Conservation (phyloP, 2,888 invertebrate genomes). For the Drosophila austrosaltans region DNA sequence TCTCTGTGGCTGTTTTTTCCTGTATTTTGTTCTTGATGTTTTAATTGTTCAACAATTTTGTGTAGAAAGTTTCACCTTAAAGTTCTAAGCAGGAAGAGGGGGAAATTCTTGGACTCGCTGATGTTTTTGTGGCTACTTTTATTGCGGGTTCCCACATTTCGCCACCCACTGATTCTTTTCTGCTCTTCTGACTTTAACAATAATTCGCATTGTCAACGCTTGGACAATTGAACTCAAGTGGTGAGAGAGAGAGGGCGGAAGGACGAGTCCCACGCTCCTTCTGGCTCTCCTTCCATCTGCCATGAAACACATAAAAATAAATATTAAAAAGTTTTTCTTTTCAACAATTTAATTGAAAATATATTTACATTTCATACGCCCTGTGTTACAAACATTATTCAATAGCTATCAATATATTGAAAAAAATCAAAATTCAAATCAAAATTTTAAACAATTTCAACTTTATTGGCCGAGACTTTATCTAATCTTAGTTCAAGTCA, state of each 20-base stretch:
- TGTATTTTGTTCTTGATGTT: slow-evolving; percentile 24
- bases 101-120: slow-evolving; percentile 3
- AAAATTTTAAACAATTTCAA: background rate
- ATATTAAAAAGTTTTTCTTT: slow-evolving; percentile 22
- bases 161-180: background rate
- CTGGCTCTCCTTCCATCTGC: background rate
- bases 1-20: background rate
- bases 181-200: slow-evolving; percentile 9
- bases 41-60: slow-evolving; percentile 40
- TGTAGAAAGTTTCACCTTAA: slow-evolving; percentile 30
- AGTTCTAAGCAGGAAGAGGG: slow-evolving; percentile 3
- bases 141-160: slow-evolving; percentile 5
- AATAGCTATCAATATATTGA: no score
- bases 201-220: slow-evolving; percentile 70
- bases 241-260: slow-evolving; percentile 2
- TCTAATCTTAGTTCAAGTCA: background rate
- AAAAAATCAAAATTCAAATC: no score
- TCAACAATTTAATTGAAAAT: slow-evolving; percentile 9
- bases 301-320: slow-evolving; percentile 16
- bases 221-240: slow-evolving; percentile 75
- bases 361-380: background rate
- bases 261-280: background rate
- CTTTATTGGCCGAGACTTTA: background rate
- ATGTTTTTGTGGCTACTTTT: slow-evolving; percentile 20
- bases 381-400: background rate